Conservation (phyloP, 2,113 vertebrate genomes). For the Fulmarus glacialis region DNA sequence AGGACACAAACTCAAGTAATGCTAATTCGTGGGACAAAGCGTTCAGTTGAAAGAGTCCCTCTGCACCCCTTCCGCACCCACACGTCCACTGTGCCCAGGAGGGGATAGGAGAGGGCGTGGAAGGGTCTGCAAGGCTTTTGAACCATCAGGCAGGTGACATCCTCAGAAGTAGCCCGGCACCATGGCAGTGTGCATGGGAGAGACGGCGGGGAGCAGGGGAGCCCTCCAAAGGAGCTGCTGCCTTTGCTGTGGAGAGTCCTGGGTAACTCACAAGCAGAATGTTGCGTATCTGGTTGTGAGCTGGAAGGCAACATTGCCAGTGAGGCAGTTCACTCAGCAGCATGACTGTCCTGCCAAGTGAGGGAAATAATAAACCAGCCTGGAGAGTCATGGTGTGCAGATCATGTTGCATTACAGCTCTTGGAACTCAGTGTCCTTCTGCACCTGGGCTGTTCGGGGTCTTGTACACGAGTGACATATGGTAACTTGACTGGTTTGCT, state of each 20-base stretch:
- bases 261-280: not conserved
- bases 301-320: accelerated
- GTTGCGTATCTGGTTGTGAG: not conserved
- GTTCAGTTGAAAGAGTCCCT: not conserved
- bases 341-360: not conserved
- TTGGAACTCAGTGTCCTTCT: not conserved
- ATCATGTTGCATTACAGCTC: not conserved
- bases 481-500: not conserved
- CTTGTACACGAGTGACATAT: not conserved
- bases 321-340: not conserved
- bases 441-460: not conserved
- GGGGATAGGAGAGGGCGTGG: not conserved
- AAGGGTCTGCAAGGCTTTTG: not conserved
- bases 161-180: not conserved
- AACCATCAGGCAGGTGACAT: not conserved
- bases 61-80: not conserved
- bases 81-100: accelerated
- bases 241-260: not conserved
- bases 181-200: accelerated
- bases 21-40: not conserved
- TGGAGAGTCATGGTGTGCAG: not conserved
- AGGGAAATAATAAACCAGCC: not conserved
- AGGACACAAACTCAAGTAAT: not conserved
- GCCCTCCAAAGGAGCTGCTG: accelerated
- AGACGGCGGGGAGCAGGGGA: not conserved